Evolutionary conservation across 1,140 invertebrate species (phyloP), one percentile per base, ranked within the genome.

Genomic region (Globodera rostochiensis): DNA sequence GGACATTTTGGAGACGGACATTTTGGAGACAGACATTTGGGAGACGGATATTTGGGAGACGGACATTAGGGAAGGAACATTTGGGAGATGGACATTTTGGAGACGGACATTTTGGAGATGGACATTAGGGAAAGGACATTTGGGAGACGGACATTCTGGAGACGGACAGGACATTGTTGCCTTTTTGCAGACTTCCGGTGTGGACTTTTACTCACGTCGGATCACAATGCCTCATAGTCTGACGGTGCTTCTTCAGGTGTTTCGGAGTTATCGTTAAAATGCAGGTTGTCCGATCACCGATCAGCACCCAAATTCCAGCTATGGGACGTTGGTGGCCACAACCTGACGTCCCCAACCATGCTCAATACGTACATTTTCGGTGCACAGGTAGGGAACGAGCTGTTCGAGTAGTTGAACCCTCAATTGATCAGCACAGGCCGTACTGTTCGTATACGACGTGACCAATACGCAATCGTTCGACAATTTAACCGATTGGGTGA

Each of bases 381-480:
- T 25, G 50, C 71, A 25, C 36, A 85, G 64, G 74, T 76, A n/a
- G 45, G 45, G 53, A 64, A 53, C 25, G 60, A 74, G 36, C 46
- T 13, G 57, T 45, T 74, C 60, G n/a, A 9, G 7, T 11, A 15
- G 47, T 49, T 45, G 50, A 53, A 9, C 3, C 5, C 11, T 49
- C 36, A 19, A 36, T 15, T 47, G 21, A 50, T 74, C 57, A 49
- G 46, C 57, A 57, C 36, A 78, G 77, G 84, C 70, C 64, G 92
- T 95, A 79, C 87, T 96, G 74, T 91, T 96, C 76, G 93, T 96
- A 2, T 96, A 95, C 90, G 95, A 96, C 88, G 93, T 96, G 6
- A 95, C 94, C 53, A 95, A 94, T 87, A 91, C 92, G 70, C 91
- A 92, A 82, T 95, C 94, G 90, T 95, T 96, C 90, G 94, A 94